Evolutionary conservation across 2,888 invertebrate species (phyloP).

Genomic region (Antitype chi): DNA sequence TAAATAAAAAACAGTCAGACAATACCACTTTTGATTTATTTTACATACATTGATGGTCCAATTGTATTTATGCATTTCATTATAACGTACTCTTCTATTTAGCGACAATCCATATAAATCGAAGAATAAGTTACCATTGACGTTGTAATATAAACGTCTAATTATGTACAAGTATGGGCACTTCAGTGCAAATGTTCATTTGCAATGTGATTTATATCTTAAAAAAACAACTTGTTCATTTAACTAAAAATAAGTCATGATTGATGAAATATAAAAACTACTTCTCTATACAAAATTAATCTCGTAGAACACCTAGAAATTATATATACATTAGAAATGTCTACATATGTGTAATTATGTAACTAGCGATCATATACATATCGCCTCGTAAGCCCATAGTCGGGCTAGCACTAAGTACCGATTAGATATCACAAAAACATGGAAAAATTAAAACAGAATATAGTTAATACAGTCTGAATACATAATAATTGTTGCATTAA

Average conservation of each 20-base stretch:
- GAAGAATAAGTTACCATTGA: constrained; percentile 63
- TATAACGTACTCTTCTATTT: constrained; percentile 58
- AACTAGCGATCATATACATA: constrained; percentile 57
- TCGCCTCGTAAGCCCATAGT: constrained; percentile 46
- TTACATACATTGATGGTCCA: constrained; percentile 69
- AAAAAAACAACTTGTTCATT: constrained; percentile 66
- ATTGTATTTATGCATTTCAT: constrained; percentile 64
- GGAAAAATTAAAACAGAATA: constrained; percentile 50
- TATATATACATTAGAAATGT: constrained; percentile 70
- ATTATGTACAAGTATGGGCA: constrained; percentile 79
- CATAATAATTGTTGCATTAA: constrained; percentile 59
- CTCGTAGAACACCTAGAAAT: constrained; percentile 66
- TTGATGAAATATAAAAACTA: constrained; percentile 69
- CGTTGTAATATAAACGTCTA: constrained; percentile 67
- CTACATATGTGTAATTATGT: constrained; percentile 61
- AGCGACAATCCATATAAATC: constrained; percentile 36
- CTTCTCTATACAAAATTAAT: constrained; percentile 70
- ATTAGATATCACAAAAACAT: constrained; percentile 72
- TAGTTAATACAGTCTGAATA: constrained; percentile 54
- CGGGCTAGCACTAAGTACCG: constrained; percentile 65
- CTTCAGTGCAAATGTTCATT: constrained; percentile 79
- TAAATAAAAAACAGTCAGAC: constrained; percentile 41
- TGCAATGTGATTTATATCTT: constrained; percentile 71
- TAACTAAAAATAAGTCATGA: constrained; percentile 70
- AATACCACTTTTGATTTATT: constrained; percentile 69